Evolutionary conservation across 2,113 vertebrate genomes (phyloP), one percentile per base, ranked within the genome.

Genomic region (Pardalotus punctatus): DNA sequence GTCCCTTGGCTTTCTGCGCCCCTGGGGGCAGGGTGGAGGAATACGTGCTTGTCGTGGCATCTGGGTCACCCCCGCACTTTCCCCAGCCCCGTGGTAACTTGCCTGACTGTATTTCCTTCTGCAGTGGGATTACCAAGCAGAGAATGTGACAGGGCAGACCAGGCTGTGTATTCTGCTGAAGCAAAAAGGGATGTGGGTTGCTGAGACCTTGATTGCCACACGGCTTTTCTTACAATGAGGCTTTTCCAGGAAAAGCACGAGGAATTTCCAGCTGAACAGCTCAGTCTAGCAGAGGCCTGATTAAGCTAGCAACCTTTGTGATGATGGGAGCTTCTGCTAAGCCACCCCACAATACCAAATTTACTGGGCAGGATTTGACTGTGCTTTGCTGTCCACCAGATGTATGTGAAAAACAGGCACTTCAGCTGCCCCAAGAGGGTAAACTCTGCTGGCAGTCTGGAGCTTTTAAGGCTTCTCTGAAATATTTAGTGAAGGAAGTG

Each of bases 141-240:
- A 35, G 4, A 7, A 16, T 1, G 20, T 0, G 1, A 18, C 45
- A 7, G 4, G 20, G 11, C 20, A 90, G 21, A 38, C 8, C 29
- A 51, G 24, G 42, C 4, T 22, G 11, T 12, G 15, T 29, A 6
- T 31, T 73, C 65, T 71, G 25, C 65, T 6, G 11, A 88, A 40
- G 17, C 64, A 12, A 71, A 66, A 79, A 88, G 29, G 12, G 6
- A 21, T 20, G 8, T 1, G 5, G 21, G 24, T 43, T 42, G 11
- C 47, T 12, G 10, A 43, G 43, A 43, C 17, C 36, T 51, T 10
- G 3, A 60, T 10, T 40, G 29, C 11, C 36, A 69, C 19, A 24
- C 14, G 42, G 21, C 6, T 74, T 86, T 83, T 36, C 42, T 83
- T 53, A 36, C 17, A 53, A 7, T 6, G 51, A 43, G 15, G 35